Evolutionary conservation across 2,888 invertebrate genomes (phyloP).

Genomic region (Uloborus plumipes): DNA sequence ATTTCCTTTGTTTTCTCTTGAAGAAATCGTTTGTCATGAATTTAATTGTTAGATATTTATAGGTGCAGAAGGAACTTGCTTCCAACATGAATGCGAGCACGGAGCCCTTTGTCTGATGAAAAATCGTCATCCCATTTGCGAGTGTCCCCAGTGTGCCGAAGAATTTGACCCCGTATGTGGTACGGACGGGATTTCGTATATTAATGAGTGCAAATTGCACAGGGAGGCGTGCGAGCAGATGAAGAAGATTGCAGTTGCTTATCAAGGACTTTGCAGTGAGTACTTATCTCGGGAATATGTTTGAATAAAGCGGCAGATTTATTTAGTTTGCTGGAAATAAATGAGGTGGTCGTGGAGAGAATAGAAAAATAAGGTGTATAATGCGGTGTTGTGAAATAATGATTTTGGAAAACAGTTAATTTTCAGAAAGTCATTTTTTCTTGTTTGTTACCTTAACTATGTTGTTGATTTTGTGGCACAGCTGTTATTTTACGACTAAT

Average conservation of each 20-base stretch:
- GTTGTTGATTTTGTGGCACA: no score
- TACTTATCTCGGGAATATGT: conserved; percentile 67
- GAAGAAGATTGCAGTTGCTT: conserved; percentile 81
- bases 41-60: background rate
- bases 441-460: no score
- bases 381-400: no score
- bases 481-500: no score
- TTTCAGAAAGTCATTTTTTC: no score
- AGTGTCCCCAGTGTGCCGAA: conserved; percentile 86
- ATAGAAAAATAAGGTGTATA: no score
- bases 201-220: conserved; percentile 85
- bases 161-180: conserved; percentile 89
- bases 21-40: no score
- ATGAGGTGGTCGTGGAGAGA: no score
- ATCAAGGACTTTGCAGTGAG: conserved; percentile 89
- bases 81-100: conserved; percentile 76
- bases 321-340: no score
- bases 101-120: conserved; percentile 82
- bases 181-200: conserved; percentile 73
- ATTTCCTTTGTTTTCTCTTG: no score
- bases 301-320: no score
- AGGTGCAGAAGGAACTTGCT: conserved; percentile 71
- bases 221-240: conserved; percentile 83
- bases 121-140: conserved; percentile 81
- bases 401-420: no score